Evolutionary conservation across 2,888 invertebrate genomes (phyloP).

Genomic region (Ochropleura plecta): DNA sequence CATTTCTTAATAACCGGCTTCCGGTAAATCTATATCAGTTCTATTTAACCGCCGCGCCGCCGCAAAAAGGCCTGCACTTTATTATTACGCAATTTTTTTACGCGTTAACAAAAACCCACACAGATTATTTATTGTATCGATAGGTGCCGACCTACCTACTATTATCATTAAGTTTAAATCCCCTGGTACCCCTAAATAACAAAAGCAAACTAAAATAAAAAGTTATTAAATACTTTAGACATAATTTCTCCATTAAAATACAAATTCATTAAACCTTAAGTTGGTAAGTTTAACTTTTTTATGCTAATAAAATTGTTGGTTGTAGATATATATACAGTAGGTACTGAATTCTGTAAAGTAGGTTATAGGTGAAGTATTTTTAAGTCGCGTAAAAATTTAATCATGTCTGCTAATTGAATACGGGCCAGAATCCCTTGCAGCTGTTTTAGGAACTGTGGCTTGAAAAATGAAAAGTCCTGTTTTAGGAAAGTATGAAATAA

Average conservation of each 20-base stretch:
- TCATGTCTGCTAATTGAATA: slow-evolving; percentile 78
- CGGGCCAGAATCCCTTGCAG: slow-evolving; percentile 34
- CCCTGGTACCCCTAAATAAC: slow-evolving; percentile 58
- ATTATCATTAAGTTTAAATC: slow-evolving; percentile 58
- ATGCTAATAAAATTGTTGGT: slow-evolving; percentile 73
- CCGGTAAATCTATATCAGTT: slow-evolving; percentile 42
- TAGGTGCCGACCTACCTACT: not conserved
- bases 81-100: slow-evolving; percentile 58
- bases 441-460: slow-evolving; percentile 24
- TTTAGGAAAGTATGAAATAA: slow-evolving; percentile 21
- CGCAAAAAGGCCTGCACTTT: slow-evolving; percentile 42
- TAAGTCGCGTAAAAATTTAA: slow-evolving; percentile 82
- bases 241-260: slow-evolving; percentile 82
- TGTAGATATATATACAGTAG: slow-evolving; percentile 56
- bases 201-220: slow-evolving; percentile 59
- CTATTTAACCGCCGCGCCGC: slow-evolving; percentile 39
- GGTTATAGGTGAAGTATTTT: slow-evolving; percentile 74
- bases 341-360: slow-evolving; percentile 58
- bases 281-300: slow-evolving; percentile 74
- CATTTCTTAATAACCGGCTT: slow-evolving; percentile 32
- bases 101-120: slow-evolving; percentile 49
- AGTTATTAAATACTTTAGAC: slow-evolving; percentile 74
- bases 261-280: slow-evolving; percentile 77
- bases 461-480: not conserved
- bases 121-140: slow-evolving; percentile 41